A percentile compares a stretch with the other conserved stretches of the same genome.
These are phyloP conservation scores for Cephalopachus bancanus DNA, from an alignment of 2,797 vertebrate genomes.

Conservation along the genomic window DNA sequence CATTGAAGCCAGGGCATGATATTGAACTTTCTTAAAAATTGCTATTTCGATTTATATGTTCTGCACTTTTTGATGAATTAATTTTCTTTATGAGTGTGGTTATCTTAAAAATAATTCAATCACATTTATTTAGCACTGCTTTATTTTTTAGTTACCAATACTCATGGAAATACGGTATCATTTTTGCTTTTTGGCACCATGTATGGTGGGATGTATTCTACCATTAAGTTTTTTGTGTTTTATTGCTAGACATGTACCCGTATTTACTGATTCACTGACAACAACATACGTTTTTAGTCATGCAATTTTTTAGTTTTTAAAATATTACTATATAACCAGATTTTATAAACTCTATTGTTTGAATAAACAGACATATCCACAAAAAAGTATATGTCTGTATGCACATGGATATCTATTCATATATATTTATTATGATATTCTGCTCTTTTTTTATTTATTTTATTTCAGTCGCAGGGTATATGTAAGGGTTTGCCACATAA, in stretches of 20 bases:
- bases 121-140: neutral
- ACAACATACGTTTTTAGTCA: neutral
- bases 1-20: neutral
- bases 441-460: too few relatives aligned
- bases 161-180: neutral
- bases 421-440: neutral
- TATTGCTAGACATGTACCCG: neutral
- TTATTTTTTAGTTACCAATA: neutral
- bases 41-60: neutral
- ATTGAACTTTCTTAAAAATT: conserved; percentile 21
- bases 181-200: neutral
- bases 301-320: neutral
- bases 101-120: neutral
- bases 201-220: neutral
- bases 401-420: neutral
- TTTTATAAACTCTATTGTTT: neutral
- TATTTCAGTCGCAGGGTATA: too few relatives aligned
- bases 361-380: neutral
- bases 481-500: too few relatives aligned
- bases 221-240: neutral
- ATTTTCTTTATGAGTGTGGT: neutral
- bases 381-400: neutral
- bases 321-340: neutral
- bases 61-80: neutral
- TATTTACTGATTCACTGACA: neutral